Evolutionary conservation across 2,113 vertebrate species (phyloP).

Genomic region (Rhipidura dahli): DNA sequence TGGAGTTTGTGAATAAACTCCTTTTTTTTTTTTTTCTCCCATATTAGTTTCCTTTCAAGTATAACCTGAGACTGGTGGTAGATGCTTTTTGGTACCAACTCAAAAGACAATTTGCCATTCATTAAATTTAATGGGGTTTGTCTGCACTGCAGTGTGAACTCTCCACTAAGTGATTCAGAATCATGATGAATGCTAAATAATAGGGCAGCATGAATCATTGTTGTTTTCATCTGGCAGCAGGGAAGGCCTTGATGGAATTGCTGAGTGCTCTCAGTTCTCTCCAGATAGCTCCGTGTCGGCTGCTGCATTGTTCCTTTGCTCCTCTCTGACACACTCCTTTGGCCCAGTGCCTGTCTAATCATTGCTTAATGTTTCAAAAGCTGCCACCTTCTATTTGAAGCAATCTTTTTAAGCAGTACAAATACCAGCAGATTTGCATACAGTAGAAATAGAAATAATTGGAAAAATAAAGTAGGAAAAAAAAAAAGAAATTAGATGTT

Average conservation of each 20-base stretch:
- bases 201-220: constrained; percentile 43
- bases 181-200: constrained; percentile 36
- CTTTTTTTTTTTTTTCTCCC: neutral
- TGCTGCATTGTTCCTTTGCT: constrained; percentile 23
- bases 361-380: constrained; percentile 70
- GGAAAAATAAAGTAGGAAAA: neutral
- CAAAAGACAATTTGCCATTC: neutral
- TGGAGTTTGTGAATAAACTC: neutral
- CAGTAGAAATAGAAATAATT: constrained; percentile 63
- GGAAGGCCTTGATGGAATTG: constrained; percentile 58
- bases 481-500: neutral
- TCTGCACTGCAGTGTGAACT: neutral
- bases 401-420: constrained; percentile 47
- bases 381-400: constrained; percentile 52
- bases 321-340: constrained; percentile 29
- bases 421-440: constrained; percentile 58
- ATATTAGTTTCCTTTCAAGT: neutral
- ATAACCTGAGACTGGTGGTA: neutral
- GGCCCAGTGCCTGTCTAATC: constrained; percentile 67
- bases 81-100: neutral
- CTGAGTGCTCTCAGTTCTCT: constrained; percentile 34
- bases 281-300: constrained; percentile 37
- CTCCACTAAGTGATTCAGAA: constrained; percentile 10
- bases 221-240: constrained; percentile 45
- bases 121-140: neutral